These are phyloP conservation scores for Cephonodes hylas DNA, from an alignment of 2,888 invertebrate species.

Conservation along the genomic window DNA sequence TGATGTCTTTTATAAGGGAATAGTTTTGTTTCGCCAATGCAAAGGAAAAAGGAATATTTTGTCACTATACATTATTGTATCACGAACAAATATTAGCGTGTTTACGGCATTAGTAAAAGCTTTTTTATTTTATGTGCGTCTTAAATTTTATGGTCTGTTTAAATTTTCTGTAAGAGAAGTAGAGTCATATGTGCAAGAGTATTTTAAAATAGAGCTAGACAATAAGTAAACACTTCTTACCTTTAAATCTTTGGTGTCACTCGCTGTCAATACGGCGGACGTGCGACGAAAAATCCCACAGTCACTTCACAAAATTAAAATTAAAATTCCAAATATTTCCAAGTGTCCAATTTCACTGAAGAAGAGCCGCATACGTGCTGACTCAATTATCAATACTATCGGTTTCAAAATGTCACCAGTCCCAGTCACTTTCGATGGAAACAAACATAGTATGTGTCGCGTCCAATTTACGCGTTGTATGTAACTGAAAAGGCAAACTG, in stretches of 20 bases:
- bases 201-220: constrained; percentile 23
- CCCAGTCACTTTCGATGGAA: constrained; percentile 65
- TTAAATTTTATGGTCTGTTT: neutral
- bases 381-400: constrained; percentile 56
- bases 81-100: neutral
- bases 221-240: constrained; percentile 47
- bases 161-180: neutral
- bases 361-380: constrained; percentile 46
- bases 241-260: constrained; percentile 72
- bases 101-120: neutral
- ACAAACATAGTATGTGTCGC: constrained; percentile 52
- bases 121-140: neutral
- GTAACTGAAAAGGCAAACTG: constrained; percentile 72
- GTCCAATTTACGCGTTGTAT: constrained; percentile 49
- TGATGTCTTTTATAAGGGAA: constrained; percentile 63
- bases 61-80: neutral
- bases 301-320: constrained; percentile 60
- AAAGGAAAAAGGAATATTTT: neutral
- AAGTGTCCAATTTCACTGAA: constrained; percentile 52
- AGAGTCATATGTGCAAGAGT: constrained; percentile 17
- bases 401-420: constrained; percentile 71
- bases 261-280: constrained; percentile 33
- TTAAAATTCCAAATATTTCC: constrained; percentile 17
- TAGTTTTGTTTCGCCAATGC: neutral
- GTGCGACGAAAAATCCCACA: constrained; percentile 62